A percentile compares a stretch with the other conserved stretches of the same genome.
Conservation (phyloP, 2,888 invertebrate species). For the Serripes groenlandicus region DNA sequence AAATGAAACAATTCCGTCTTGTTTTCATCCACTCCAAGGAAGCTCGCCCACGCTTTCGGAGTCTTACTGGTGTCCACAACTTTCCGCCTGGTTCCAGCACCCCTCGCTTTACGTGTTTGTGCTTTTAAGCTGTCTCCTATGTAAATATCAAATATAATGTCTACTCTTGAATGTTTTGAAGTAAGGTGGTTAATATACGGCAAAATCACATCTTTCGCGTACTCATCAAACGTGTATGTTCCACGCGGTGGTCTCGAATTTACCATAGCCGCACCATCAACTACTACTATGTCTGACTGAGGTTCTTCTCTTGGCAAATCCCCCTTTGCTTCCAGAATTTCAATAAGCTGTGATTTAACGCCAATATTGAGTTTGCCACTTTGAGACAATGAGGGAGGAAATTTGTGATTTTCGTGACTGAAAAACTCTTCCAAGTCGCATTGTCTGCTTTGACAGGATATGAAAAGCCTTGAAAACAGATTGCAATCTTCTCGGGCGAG, state of each 20-base stretch:
- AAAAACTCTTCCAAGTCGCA: conserved; percentile 41
- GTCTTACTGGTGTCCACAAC: no score
- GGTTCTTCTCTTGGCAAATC: not conserved
- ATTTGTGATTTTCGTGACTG: conserved; percentile 5
- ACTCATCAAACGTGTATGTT: conserved; percentile 61
- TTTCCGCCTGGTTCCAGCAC: no score
- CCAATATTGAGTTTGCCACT: conserved; percentile 8
- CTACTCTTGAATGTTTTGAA: conserved; percentile 37
- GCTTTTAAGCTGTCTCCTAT: conserved; percentile 58
- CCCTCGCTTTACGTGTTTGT: no score
- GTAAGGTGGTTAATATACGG: conserved; percentile 53
- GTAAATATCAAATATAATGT: conserved; percentile 65
- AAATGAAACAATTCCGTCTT: no score
- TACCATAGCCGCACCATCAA: conserved; percentile 64
- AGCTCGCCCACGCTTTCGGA: no score
- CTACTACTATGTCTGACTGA: conserved; percentile 28
- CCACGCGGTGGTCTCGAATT: conserved; percentile 38
- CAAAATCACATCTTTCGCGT: conserved; percentile 33
- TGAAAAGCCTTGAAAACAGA: no score
- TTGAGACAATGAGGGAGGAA: conserved; percentile 28
- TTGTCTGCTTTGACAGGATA: conserved; percentile 37
- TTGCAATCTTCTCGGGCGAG: no score
- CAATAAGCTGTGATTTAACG: conserved; percentile 21
- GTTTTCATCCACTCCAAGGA: no score
- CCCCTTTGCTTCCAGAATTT: conserved; percentile 1